Evolutionary conservation across 2,888 invertebrate species (phyloP).

Genomic region (Trissolcus brochymenae): DNA sequence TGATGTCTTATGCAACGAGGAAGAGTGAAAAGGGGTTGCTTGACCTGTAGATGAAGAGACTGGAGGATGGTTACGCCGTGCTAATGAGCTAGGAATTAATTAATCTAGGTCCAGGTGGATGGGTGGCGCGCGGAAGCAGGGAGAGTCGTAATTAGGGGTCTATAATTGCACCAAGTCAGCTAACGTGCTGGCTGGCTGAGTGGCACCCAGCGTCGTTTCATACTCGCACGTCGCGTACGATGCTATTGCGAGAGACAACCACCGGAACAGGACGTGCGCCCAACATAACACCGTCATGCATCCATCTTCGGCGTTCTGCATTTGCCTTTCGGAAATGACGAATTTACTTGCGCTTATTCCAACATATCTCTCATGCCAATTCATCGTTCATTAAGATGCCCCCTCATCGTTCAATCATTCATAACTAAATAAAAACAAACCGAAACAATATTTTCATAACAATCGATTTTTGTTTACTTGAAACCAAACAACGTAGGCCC

Average conservation of each 20-base stretch:
- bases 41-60: conserved; percentile 48
- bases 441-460: no score
- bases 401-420: no score
- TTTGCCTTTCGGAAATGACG: conserved; percentile 39
- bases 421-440: no score
- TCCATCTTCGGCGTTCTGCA: conserved; percentile 39
- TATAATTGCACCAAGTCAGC: conserved; percentile 68
- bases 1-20: neutral
- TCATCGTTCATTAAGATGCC: conserved; percentile 18
- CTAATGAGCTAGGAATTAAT: conserved; percentile 75
- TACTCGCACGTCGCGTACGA: conserved; percentile 62
- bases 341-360: conserved; percentile 18
- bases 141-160: conserved; percentile 65
- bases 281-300: conserved; percentile 37
- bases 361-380: conserved; percentile 9
- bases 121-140: conserved; percentile 26
- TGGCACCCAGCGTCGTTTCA: conserved; percentile 62
- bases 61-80: conserved; percentile 57
- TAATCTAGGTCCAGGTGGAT: conserved; percentile 65
- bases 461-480: no score
- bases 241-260: conserved; percentile 50
- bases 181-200: conserved; percentile 68
- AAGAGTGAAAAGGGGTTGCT: conserved; percentile 39
- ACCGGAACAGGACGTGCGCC: conserved; percentile 46
- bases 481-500: no score